Conservation (phyloP, 2,797 vertebrate species). For the Alauda arvensis region DNA sequence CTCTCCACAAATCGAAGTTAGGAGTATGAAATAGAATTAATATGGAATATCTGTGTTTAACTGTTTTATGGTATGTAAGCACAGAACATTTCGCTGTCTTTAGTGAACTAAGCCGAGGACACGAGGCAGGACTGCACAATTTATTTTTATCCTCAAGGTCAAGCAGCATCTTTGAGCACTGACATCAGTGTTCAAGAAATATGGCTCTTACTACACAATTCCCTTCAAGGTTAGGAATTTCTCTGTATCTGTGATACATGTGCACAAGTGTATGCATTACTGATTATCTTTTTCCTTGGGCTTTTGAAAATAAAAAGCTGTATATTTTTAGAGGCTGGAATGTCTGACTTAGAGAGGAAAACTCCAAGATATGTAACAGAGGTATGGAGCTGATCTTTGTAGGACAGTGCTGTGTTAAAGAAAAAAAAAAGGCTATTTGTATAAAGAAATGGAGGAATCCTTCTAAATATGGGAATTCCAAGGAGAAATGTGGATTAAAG, state of each 20-base stretch:
- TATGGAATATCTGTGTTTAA: constrained; percentile 29
- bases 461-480: neutral
- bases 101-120: neutral
- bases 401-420: neutral
- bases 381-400: neutral
- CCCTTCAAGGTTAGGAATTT: neutral
- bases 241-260: neutral
- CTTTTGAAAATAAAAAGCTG: neutral
- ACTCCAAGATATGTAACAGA: neutral
- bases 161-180: neutral
- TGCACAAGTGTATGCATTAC: neutral
- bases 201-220: neutral
- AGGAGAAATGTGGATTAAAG: neutral
- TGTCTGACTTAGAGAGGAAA: neutral
- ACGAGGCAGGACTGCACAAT: neutral
- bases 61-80: constrained; percentile 26
- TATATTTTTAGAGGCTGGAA: neutral
- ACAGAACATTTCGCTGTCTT: neutral
- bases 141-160: constrained; percentile 52
- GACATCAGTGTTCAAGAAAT: neutral
- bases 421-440: neutral
- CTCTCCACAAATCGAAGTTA: constrained; percentile 24
- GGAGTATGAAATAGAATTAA: constrained; percentile 37
- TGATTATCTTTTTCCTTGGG: neutral
- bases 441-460: neutral